Evolutionary conservation across 2,797 vertebrate genomes (phyloP), one percentile per base, ranked within the genome.

Genomic region (Xerus rutilus): DNA sequence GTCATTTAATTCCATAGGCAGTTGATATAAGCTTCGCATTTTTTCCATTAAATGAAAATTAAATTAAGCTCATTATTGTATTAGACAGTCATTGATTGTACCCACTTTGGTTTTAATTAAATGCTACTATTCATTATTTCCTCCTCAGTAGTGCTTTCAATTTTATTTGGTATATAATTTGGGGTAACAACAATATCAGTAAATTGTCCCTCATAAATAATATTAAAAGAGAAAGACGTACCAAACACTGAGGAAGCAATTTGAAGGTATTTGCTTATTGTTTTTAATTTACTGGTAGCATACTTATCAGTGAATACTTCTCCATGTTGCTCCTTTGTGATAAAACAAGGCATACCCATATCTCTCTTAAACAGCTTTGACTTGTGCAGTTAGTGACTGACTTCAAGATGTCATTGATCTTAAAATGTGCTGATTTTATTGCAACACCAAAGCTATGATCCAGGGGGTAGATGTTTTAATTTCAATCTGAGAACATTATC

Each of bases 31-130:
- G 92, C 72, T 97, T 97, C 57, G 88, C 25, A 62, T 96, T 98
- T 95, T 94, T 94, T 96, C 47, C 95, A 96, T 92, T 88, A 96
- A 96, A 96, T 79, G 74, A 96, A 97, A 97, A 93, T 93, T 94
- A 97, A 97, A 81, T 97, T 96, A 97, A 95, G 72, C 52, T 97
- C 65, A 13, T 97, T 97, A 92, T 93, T 97, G 95, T 97, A 97
- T 98, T 97, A 96, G 97, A 96, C 97, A 95, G 57, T 86, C 87
- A 97, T 98, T 97, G 97, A 97, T 97, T 94, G 65, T 84, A 86
- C 82, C 94, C 65, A 74, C 54, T 97, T 97, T 89, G 96, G 76
- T 95, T 98, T 97, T 98, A 98, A 98, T 98, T 98, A 98, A 98
- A 98, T 96, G 98, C 52, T 82, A 94, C n/a, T 92, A 89, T 97